phyloP scores from a whole-genome alignment of 2,113 vertebrate species.

The Haliaeetus leucogaster region DNA sequence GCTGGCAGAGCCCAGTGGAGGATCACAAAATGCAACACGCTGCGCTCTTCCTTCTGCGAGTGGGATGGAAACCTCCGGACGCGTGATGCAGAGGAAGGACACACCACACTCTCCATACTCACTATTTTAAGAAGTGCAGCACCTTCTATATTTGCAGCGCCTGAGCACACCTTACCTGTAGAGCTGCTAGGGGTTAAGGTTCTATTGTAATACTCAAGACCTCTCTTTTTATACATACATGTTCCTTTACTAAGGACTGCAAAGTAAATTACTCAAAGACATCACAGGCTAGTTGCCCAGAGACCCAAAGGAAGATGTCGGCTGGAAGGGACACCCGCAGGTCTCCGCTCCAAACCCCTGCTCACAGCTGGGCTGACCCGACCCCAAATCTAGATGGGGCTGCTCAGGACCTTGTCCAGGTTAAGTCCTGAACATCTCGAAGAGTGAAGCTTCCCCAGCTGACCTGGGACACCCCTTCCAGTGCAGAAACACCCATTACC shows the following conservation, averaged over 20 bases:
- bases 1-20: not conserved
- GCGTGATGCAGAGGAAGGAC: not conserved
- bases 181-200: not conserved
- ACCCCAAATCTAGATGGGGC: not conserved
- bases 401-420: not conserved
- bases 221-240: not conserved
- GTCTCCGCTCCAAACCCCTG: not conserved
- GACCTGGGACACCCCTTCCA: not conserved
- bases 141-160: not conserved
- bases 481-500: not conserved
- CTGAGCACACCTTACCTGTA: not conserved
- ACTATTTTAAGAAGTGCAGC: not conserved
- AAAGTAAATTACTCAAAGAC: not conserved
- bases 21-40: not conserved
- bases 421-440: not conserved
- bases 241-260: not conserved
- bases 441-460: not conserved
- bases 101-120: not conserved
- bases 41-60: not conserved
- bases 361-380: not conserved
- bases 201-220: not conserved
- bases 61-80: fast-evolving
- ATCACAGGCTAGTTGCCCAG: not conserved
- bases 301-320: not conserved
- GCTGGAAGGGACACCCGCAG: not conserved